A percentile compares a stretch with the other conserved stretches of the same genome.
These are phyloP conservation scores for Hippocampus zosterae DNA, from an alignment of 2,113 vertebrate genomes.

Conservation along the genomic window DNA sequence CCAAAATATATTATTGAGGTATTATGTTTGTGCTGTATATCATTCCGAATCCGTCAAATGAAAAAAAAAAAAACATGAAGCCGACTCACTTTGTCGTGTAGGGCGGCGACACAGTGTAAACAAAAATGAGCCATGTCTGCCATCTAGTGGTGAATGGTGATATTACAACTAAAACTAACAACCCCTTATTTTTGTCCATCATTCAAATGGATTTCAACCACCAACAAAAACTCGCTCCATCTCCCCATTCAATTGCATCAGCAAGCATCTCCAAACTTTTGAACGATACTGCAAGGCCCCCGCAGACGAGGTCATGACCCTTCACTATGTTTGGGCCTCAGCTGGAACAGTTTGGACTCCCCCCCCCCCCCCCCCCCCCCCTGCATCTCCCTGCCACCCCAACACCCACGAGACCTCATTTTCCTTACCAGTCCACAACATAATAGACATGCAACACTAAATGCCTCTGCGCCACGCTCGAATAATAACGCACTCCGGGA, in stretches of 20 bases:
- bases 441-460: neutral
- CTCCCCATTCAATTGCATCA: neutral
- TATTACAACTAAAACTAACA: too few species aligned
- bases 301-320: neutral
- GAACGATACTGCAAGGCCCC: neutral
- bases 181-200: too few species aligned
- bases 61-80: too few species aligned
- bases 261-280: neutral
- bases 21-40: too few species aligned
- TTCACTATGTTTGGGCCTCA: neutral
- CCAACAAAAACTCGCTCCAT: too few species aligned
- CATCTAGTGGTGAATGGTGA: too few species aligned
- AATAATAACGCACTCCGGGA: conserved; percentile 5
- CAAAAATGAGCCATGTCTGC: too few species aligned
- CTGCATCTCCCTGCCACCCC: neutral
- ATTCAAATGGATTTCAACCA: neutral
- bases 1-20: too few species aligned
- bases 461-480: conserved; percentile 1
- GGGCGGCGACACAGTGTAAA: too few species aligned
- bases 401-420: neutral
- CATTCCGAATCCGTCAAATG: too few species aligned
- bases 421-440: neutral
- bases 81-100: too few species aligned
- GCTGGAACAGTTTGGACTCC: neutral
- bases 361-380: too few species aligned